A percentile compares a stretch with the other conserved stretches of the same genome.
These are phyloP conservation scores for Synchiropus splendidus DNA, from an alignment of 2,113 vertebrate genomes.

Conservation along the genomic window DNA sequence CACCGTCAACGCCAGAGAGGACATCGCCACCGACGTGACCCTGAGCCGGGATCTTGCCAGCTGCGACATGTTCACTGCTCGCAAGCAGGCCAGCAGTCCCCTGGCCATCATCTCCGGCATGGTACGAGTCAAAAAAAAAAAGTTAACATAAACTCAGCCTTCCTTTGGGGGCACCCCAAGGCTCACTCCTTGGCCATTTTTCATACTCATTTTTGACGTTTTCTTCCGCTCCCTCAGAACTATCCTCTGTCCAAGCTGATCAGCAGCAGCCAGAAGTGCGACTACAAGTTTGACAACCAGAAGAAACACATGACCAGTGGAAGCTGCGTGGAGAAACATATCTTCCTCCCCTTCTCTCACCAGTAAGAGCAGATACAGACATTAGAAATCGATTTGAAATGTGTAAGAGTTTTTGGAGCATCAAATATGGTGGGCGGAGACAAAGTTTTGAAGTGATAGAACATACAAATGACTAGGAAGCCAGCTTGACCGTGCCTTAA, in stretches of 20 bases:
- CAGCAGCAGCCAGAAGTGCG: slow-evolving; percentile 77
- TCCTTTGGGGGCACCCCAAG: not conserved
- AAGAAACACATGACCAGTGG: slow-evolving; percentile 75
- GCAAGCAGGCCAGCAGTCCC: slow-evolving; percentile 71
- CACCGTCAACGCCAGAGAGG: slow-evolving; percentile 62
- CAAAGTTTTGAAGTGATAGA: too few species aligned
- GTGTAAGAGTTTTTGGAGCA: too few species aligned
- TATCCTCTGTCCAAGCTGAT: slow-evolving; percentile 71
- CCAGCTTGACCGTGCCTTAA: too few species aligned
- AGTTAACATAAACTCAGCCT: not conserved
- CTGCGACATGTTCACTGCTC: slow-evolving; percentile 70
- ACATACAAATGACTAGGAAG: too few species aligned
- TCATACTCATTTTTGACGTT: not conserved
- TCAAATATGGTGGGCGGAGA: too few species aligned
- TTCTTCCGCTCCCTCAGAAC: slow-evolving; percentile 54
- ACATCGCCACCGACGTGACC: slow-evolving; percentile 69
- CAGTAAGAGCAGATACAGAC: slow-evolving; percentile 61
- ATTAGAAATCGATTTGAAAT: not conserved
- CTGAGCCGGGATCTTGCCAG: slow-evolving; percentile 70
- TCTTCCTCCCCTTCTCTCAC: slow-evolving; percentile 75
- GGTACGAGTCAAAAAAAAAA: slow-evolving; percentile 50
- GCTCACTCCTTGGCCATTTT: not conserved
- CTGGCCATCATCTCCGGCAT: slow-evolving; percentile 78
- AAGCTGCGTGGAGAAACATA: slow-evolving; percentile 78
- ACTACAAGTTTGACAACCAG: slow-evolving; percentile 76